Percentiles rank a stretch among this genome's conserved stretches.
phyloP scores from a whole-genome alignment of 2,888 invertebrate genomes.

The Cataglyphis rosenhaueri region DNA sequence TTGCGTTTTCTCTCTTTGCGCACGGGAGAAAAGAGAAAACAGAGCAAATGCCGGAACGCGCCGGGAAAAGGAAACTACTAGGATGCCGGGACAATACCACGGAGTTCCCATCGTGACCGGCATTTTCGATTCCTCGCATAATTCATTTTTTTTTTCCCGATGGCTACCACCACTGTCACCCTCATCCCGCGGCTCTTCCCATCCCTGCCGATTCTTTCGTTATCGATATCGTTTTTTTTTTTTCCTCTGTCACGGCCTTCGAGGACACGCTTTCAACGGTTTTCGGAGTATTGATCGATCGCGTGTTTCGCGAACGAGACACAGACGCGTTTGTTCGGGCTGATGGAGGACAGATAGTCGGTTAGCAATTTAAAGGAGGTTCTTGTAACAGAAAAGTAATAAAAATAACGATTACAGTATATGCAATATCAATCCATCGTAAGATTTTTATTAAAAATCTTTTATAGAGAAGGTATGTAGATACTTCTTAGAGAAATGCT shows the following conservation, averaged over 20 bases:
- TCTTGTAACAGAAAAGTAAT: neutral
- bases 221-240: slow-evolving; percentile 55
- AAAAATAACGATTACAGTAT: neutral
- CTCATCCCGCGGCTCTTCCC: neutral
- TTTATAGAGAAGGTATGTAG: neutral
- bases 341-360: slow-evolving; percentile 11
- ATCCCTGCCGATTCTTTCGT: slow-evolving; percentile 49
- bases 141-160: slow-evolving; percentile 70
- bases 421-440: neutral
- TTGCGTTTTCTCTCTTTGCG: slow-evolving; percentile 44
- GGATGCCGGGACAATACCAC: slow-evolving; percentile 75
- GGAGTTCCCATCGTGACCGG: slow-evolving; percentile 76
- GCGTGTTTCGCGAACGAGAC: slow-evolving; percentile 31
- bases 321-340: neutral
- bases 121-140: slow-evolving; percentile 78
- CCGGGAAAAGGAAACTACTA: slow-evolving; percentile 2
- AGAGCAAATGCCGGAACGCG: neutral
- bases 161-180: neutral
- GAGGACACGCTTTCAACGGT: slow-evolving; percentile 56
- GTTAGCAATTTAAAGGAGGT: slow-evolving; percentile 33
- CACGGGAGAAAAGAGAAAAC: slow-evolving; percentile 10
- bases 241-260: slow-evolving; percentile 43
- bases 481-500: neutral
- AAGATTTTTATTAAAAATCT: neutral
- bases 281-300: slow-evolving; percentile 69